These are phyloP conservation scores for Crypturellus tataupa DNA, from an alignment of 2,797 vertebrate genomes.

Conservation along the genomic window DNA sequence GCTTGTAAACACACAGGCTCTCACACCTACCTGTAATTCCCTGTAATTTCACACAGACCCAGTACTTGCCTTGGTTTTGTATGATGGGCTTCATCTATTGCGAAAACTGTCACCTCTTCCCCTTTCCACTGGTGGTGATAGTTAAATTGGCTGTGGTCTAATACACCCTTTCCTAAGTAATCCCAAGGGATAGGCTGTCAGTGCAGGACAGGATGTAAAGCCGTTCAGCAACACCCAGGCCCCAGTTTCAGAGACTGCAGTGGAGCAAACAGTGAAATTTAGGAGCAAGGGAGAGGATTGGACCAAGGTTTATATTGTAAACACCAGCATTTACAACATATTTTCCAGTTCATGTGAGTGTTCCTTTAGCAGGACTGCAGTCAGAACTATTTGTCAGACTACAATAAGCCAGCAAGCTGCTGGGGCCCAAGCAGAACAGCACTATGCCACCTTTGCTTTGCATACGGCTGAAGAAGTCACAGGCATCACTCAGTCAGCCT, in stretches of 20 bases:
- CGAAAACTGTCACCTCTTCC: not conserved
- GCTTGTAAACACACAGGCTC: not conserved
- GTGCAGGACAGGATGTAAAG: not conserved
- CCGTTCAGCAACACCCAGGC: not conserved
- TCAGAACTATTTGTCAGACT: too few species aligned
- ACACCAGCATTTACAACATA: rapidly evolving
- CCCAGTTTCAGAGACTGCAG: not conserved
- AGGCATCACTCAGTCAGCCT: rapidly evolving
- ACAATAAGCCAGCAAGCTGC: rapidly evolving
- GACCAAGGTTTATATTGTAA: rapidly evolving
- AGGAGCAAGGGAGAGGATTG: rapidly evolving
- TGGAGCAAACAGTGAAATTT: not conserved
- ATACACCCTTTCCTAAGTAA: rapidly evolving
- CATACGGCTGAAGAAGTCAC: rapidly evolving
- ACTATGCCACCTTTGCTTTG: rapidly evolving
- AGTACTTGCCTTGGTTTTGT: not conserved
- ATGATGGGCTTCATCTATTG: not conserved
- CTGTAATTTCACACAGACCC: not conserved
- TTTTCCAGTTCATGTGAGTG: rapidly evolving
- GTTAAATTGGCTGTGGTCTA: not conserved
- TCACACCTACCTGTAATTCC: too few species aligned
- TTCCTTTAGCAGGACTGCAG: not conserved
- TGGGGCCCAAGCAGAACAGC: not conserved
- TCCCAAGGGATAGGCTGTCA: not conserved
- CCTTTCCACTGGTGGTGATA: rapidly evolving